Evolutionary conservation across 2,113 vertebrate genomes (phyloP), one percentile per base, ranked within the genome.

Genomic region (Hippocampus comes): DNA sequence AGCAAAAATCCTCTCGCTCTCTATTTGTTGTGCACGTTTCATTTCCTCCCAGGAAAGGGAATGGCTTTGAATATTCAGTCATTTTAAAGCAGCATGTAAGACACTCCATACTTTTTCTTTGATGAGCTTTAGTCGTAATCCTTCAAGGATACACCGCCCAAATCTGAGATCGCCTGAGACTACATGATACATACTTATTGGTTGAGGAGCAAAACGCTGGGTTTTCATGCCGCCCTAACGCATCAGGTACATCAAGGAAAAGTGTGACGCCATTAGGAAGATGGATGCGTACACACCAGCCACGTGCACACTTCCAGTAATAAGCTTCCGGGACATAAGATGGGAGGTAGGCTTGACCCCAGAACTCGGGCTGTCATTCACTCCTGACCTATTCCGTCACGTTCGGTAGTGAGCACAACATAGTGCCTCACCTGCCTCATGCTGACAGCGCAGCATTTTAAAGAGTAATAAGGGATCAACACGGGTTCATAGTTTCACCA

Each of bases 341-440:
- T 38, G 66, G 82, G 77, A 71, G 76, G 82, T 80, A 74, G 83
- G 77, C 70, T 77, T 84, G 88, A 84, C 87, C 86, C 83, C 67
- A 61, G 74, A 51, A 81, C 83, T 86, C 81, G 10, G 81, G 77
- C 78, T 71, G 74, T 82, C 84, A 87, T 80, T 85, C 87, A 86
- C 87, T 76, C 71, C 84, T 89, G 87, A 87, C 88, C 89, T 86
- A 88, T 87, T 82, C 78, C 81, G 86, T 89, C 87, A 38, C 87
- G 84, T 80, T 80, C 84, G 86, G 83, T 86, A 76, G 83, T 68
- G 82, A 85, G 85, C 84, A 70, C 76, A 86, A 82, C 83, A 88
- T 86, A 87, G 87, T 80, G 76, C 80, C 71, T 87, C 86, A 84
- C 86, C 79, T 73, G 79, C 67, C 82, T 78, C 83, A 78, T 71